These are phyloP conservation scores for Xylocampa areola DNA, from an alignment of 2,888 invertebrate species.

Conservation along the genomic window DNA sequence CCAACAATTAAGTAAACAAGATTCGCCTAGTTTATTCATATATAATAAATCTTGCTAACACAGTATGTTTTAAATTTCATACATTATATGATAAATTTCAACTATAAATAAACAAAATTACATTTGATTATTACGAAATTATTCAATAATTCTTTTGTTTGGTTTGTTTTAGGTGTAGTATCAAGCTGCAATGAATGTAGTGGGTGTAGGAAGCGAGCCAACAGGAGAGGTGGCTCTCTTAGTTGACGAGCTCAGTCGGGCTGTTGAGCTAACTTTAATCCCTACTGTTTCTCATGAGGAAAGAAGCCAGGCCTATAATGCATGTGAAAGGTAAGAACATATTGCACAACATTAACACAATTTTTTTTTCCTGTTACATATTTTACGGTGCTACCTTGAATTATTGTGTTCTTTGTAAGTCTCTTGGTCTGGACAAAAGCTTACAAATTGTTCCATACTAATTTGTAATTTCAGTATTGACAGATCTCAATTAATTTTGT, in stretches of 20 bases:
- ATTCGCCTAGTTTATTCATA: slow-evolving; percentile 1
- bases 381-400: background rate
- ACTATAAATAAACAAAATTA: background rate
- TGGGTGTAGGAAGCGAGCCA: slow-evolving; percentile 80
- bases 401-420: background rate
- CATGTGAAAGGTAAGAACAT: slow-evolving; percentile 91
- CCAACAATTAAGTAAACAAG: slow-evolving; percentile 32
- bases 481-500: slow-evolving; percentile 6
- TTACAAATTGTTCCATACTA: no score
- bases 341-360: background rate
- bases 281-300: slow-evolving; percentile 93
- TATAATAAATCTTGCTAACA: background rate
- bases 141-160: background rate
- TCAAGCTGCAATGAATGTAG: slow-evolving; percentile 79
- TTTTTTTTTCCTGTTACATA: background rate
- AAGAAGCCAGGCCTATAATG: slow-evolving; percentile 95
- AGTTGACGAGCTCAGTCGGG: slow-evolving; percentile 94
- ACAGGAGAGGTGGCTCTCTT: slow-evolving; percentile 91
- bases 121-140: background rate
- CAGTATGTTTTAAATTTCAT: background rate
- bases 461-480: background rate
- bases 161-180: slow-evolving; percentile 44
- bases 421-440: background rate
- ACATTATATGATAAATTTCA: background rate
- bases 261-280: slow-evolving; percentile 95